Percentiles rank a stretch among this genome's conserved stretches.
These are phyloP conservation scores for Novumbra hubbsi DNA, from an alignment of 2,797 vertebrate species.

Conservation along the genomic window DNA sequence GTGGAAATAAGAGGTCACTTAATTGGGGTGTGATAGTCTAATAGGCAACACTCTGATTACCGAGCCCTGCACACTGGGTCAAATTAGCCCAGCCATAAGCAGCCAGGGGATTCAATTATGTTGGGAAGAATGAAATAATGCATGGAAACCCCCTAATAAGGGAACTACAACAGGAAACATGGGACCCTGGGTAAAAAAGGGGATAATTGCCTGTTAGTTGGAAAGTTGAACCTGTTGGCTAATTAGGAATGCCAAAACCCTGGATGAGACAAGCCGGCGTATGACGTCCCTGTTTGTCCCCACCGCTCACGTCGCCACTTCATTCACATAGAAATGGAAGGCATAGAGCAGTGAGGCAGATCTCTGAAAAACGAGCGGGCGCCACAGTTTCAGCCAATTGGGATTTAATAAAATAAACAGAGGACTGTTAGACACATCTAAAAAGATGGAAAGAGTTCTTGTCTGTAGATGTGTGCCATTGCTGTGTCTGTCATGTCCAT, in stretches of 20 bases:
- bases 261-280: background rate
- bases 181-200: conserved; percentile 59
- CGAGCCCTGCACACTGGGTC: conserved; percentile 74
- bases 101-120: conserved; percentile 76
- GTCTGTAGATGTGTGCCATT: background rate
- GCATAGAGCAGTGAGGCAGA: too few species aligned
- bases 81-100: conserved; percentile 78
- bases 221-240: conserved; percentile 62
- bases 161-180: conserved; percentile 72
- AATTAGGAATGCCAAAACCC: conserved; percentile 10
- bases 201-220: conserved; percentile 75
- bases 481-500: background rate
- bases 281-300: background rate
- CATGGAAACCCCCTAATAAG: conserved; percentile 57
- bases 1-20: conserved; percentile 74
- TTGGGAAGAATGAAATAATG: background rate
- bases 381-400: too few species aligned
- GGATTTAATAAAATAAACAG: too few species aligned
- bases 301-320: background rate
- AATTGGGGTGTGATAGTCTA: conserved; percentile 75
- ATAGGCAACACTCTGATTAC: conserved; percentile 76
- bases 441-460: too few species aligned
- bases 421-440: background rate
- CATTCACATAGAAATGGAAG: too few species aligned
- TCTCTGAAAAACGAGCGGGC: too few species aligned